Evolutionary conservation across 2,113 vertebrate genomes (phyloP).

Genomic region (Nesospiza acunhae): DNA sequence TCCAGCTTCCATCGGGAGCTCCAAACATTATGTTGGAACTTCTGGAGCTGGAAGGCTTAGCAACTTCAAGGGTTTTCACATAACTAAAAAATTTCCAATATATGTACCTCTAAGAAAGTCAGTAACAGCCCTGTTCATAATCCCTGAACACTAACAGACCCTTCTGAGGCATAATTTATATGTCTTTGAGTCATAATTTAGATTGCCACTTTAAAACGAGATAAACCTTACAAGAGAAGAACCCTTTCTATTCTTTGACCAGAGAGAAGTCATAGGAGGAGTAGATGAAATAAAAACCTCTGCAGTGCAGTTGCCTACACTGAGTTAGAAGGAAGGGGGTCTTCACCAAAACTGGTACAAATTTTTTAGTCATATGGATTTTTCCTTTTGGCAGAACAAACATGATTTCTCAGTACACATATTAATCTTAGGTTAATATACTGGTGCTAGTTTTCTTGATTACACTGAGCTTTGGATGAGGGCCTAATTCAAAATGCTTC

Average conservation of each 20-base stretch:
- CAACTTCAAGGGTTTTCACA: not conserved
- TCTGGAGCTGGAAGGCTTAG: not conserved
- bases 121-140: not conserved
- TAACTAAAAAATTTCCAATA: not conserved
- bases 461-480: not conserved
- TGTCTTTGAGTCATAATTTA: not conserved
- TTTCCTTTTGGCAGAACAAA: not conserved
- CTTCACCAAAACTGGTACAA: not conserved
- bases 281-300: not conserved
- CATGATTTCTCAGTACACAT: not conserved
- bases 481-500: conserved; percentile 12
- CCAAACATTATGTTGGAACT: not conserved
- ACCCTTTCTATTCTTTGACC: not conserved
- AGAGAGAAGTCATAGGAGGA: not conserved
- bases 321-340: not conserved
- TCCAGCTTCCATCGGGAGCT: not conserved
- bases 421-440: not conserved
- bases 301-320: too few relatives aligned
- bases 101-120: not conserved
- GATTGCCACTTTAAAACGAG: not conserved
- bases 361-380: not conserved
- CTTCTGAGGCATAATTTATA: not conserved
- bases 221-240: not conserved
- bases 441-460: not conserved
- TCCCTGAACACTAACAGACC: not conserved